Percentiles rank a stretch among this genome's conserved stretches.
These are phyloP conservation scores for Cossypha polioptera DNA, from an alignment of 2,797 vertebrate genomes.

Conservation along the genomic window DNA sequence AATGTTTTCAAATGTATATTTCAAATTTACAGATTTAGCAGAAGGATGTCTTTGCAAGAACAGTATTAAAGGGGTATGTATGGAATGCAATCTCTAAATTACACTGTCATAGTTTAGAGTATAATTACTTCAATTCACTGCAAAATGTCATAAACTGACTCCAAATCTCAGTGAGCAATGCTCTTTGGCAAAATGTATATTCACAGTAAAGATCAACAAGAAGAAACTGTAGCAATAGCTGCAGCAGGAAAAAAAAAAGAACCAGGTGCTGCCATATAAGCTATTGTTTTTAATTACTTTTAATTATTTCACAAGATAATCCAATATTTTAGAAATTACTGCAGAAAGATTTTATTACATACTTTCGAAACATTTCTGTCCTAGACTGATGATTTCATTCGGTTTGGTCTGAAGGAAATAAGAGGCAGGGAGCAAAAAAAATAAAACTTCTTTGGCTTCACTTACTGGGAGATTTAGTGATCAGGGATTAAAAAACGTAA, in stretches of 20 bases:
- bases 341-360: background rate
- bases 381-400: background rate
- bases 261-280: background rate
- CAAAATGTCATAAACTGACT: background rate
- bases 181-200: background rate
- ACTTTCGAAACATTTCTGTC: background rate
- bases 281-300: background rate
- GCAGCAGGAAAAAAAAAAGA: background rate
- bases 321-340: background rate
- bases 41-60: background rate
- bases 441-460: background rate
- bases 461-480: background rate
- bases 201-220: background rate
- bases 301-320: background rate
- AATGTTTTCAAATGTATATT: background rate
- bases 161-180: background rate
- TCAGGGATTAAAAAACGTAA: background rate
- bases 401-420: background rate
- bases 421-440: background rate
- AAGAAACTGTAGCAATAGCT: background rate
- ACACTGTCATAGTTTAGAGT: background rate
- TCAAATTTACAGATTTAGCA: background rate
- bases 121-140: background rate
- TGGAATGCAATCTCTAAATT: conserved; percentile 22
- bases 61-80: background rate